Conservation (phyloP, 2,113 vertebrate genomes). For the Otis tarda region DNA sequence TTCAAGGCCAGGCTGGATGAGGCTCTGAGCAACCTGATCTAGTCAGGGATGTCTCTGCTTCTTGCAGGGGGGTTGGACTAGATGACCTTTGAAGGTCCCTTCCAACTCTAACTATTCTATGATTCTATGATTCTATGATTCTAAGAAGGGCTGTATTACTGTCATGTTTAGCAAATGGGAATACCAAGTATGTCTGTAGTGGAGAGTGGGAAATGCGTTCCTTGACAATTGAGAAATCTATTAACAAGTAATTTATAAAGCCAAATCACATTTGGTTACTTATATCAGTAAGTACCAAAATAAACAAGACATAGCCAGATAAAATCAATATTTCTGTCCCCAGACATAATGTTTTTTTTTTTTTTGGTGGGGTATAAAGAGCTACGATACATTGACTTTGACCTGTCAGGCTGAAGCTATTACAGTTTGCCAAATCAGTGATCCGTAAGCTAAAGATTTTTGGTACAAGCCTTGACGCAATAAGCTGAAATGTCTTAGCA, state of each 20-base stretch:
- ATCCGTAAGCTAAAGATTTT: constrained; percentile 2
- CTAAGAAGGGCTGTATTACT: background rate
- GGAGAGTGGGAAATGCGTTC: background rate
- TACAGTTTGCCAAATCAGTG: background rate
- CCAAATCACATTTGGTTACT: background rate
- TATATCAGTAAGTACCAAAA: background rate
- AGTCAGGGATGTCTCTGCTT: no score
- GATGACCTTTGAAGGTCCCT: no score
- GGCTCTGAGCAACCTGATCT: no score
- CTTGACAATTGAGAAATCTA: background rate
- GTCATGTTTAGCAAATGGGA: background rate
- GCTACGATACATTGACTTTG: background rate
- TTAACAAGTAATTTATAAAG: background rate
- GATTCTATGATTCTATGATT: no score
- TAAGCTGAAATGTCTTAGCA: constrained; percentile 40
- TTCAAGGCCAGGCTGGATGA: no score
- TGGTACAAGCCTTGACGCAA: background rate
- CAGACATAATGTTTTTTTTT: background rate
- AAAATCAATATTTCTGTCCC: background rate
- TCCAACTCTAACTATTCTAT: no score
- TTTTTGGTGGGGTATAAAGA: background rate
- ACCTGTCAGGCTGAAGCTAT: background rate
- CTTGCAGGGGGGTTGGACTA: no score
- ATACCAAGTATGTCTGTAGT: background rate
- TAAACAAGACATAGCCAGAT: background rate